Base-by-base conservation (phyloP, 2,888 invertebrate genomes). In the Sarcophaga caerulescens region DNA sequence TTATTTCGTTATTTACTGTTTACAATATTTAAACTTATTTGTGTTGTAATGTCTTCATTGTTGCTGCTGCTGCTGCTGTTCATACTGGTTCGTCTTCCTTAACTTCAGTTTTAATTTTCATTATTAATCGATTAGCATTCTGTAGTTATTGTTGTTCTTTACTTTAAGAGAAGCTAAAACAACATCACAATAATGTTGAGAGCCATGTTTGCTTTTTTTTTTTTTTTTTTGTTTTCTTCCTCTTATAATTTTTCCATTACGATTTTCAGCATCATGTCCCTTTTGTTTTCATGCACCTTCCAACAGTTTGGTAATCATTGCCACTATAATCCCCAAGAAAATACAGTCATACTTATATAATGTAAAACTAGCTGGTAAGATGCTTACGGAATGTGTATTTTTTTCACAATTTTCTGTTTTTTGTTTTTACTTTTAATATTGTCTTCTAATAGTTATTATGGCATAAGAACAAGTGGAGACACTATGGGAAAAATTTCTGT, bases 121-220 rank as follows among this genome's bases (percentile, higher is more conserved):
- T 89, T 87, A 89, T 88, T 89, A 89, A 89, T 89, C 89, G 89
- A 89, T 89, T 89, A 89, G 88, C 85, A 87, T 85, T 79, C 81
- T 85, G 63, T 71, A 66, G 69, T 84, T 75, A 75, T 81, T 85
- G 79, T 82, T 74, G 66, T 76, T 85, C 70, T 82, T 85, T 82
- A 59, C 25, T 78, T 63, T 69, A 62, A 68, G 60, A 75, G 65
- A 60, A 75, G 82, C 75, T 68, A 74, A 69, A 83, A 71, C 77
- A 85, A 83, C 69, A 77, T 66, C 76, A 65, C 35, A 6, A 47
- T 59, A 14, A 57, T 8, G 11, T 25, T 52, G 68, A 77, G 77
- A 63, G 21, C 57, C n/a, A 57, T 69, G 65, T 77, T 77, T 76
- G 19, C 60, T 47, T 35, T 44, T 79, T 35, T 66, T 23, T 12